Evolutionary conservation across 1,140 invertebrate species (phyloP), one percentile per base, ranked within the genome.

Genomic region (Drosophila sulfurigaster): DNA sequence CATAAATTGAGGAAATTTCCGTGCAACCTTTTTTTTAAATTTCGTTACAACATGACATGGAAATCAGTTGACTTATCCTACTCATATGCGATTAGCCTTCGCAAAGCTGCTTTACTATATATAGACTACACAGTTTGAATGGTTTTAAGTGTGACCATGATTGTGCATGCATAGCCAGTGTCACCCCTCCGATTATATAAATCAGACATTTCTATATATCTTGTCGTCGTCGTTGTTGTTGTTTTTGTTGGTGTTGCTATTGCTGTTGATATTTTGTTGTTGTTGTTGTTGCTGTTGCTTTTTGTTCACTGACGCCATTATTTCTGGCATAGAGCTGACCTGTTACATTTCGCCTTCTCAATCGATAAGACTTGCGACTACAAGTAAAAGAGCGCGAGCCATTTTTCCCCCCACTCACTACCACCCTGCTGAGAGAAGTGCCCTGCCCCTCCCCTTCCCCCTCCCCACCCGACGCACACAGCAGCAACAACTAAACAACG

Each of bases 321-420:
- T 77, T 81, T 66, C 69, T 63, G 43, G 49, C 63, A 16, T 38
- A 51, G 45, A 49, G 59, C 71, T 87, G 83, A 87, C 83, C 82
- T 89, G 80, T 88, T 89, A 88, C 85, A 76, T 89, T 87, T 82
- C 72, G 70, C 81, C 68, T 58, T 51, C 69, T 78, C 65, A 89
- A 88, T 83, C 83, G 83, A 88, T 89, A 88, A 64, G 73, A 74
- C 62, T 78, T 71, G 60, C 51, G 57, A 76, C 67, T 60, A 65
- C 67, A 71, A 63, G 60, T 64, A 63, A 65, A 65, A 49, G 48
- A 49, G 51, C 51, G 32, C 30, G 35, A n/a, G 13, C 16, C 7
- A 56, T 60, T 45, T 46, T 59, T 32, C 16, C 46, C 25, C 0
- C 8, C 38, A 45, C 51, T 13, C 13, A 1, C 15, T 28, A 1